Evolutionary conservation across 2,797 vertebrate species (phyloP).

Genomic region (Meriones psammophilus): DNA sequence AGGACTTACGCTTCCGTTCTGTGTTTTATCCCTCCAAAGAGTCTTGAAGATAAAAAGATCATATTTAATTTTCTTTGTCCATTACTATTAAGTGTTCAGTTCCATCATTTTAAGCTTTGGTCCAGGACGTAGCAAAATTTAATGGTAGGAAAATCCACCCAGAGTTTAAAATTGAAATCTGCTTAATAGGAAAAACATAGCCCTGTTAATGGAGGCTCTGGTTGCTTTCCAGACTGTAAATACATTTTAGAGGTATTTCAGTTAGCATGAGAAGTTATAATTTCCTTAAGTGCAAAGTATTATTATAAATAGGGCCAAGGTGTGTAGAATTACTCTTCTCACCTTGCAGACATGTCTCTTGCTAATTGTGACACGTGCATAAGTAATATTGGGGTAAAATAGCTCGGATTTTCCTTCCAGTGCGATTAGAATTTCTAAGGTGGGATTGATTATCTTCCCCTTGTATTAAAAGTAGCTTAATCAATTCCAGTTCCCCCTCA

Average conservation of each 20-base stretch:
- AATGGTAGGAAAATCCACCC: constrained; percentile 63
- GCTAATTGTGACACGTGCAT: constrained; percentile 55
- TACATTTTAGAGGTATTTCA: constrained; percentile 23
- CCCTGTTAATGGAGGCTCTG: constrained; percentile 74
- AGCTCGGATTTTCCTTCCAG: constrained; percentile 12
- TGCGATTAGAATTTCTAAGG: constrained; percentile 69
- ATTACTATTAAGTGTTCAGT: constrained; percentile 10
- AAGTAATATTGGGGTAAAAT: constrained; percentile 45
- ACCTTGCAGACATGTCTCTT: constrained; percentile 19
- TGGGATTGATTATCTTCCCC: constrained; percentile 66
- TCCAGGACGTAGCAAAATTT: constrained; percentile 61
- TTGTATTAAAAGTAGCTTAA: constrained; percentile 61
- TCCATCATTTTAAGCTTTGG: constrained; percentile 35
- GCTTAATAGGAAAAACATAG: constrained; percentile 64
- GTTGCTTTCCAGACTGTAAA: constrained; percentile 66
- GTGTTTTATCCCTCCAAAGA: constrained; percentile 56
- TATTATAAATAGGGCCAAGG: constrained; percentile 70
- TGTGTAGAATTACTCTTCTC: constrained; percentile 40
- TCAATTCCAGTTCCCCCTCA: constrained; percentile 29
- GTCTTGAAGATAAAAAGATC: not conserved
- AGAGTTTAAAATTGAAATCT: constrained; percentile 56
- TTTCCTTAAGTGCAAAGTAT: constrained; percentile 77
- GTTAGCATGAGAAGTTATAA: constrained; percentile 73
- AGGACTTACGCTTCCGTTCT: constrained; percentile 25
- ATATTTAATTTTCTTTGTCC: constrained; percentile 62